phyloP scores from a whole-genome alignment of 2,888 invertebrate genomes.

The Leucophenga maculata region DNA sequence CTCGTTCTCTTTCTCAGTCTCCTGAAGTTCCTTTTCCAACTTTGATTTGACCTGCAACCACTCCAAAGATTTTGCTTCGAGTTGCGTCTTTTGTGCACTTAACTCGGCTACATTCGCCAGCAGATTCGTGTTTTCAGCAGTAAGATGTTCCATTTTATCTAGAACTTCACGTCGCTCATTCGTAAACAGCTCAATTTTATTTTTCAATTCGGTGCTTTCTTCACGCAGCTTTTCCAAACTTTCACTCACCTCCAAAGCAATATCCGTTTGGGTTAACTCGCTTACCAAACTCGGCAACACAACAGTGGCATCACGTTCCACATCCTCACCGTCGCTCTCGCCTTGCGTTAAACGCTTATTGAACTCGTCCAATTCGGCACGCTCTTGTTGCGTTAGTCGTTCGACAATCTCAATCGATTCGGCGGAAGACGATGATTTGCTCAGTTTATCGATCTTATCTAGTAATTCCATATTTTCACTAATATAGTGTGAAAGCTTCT shows the following conservation, averaged over 20 bases:
- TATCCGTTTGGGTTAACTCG: conserved; percentile 63
- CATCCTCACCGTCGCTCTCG: conserved; percentile 40
- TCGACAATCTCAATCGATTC: conserved; percentile 85
- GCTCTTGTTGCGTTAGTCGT: conserved; percentile 80
- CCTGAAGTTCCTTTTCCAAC: conserved; percentile 68
- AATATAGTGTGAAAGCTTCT: conserved; percentile 78
- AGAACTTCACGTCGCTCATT: conserved; percentile 81
- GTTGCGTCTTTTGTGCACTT: conserved; percentile 73
- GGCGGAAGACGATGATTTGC: conserved; percentile 80
- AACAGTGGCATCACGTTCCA: conserved; percentile 17
- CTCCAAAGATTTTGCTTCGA: conserved; percentile 57
- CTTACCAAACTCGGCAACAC: conserved; percentile 51
- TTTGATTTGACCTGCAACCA: conserved; percentile 38
- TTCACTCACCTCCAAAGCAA: conserved; percentile 74
- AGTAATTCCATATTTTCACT: conserved; percentile 83
- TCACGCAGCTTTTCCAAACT: conserved; percentile 76
- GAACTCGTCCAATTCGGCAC: conserved; percentile 80
- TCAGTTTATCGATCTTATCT: conserved; percentile 82
- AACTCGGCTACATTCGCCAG: conserved; percentile 74
- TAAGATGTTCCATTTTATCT: conserved; percentile 79
- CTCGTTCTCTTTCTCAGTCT: conserved; percentile 73
- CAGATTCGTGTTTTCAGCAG: conserved; percentile 76
- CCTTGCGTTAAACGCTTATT: conserved; percentile 73
- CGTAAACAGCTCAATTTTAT: conserved; percentile 80
- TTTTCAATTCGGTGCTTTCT: conserved; percentile 78